Evolutionary conservation across 37 sponge, comb jelly and placozoan genomes (phyloP).

Genomic region (Spongia lamella): DNA sequence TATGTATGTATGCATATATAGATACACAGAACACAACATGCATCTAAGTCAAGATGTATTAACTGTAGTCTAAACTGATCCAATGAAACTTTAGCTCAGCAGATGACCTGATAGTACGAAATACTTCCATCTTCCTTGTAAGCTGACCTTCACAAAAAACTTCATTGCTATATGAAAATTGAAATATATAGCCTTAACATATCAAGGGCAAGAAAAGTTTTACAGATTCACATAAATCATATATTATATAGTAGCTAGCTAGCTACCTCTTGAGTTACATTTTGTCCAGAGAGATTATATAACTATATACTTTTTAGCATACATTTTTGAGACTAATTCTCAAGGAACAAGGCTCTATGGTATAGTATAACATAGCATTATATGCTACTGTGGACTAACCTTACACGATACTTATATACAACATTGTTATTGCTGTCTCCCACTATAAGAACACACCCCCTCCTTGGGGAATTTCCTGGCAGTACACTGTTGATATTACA

Average conservation of each 20-base stretch:
- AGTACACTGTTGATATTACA: constrained; percentile 3
- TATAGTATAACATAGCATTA: neutral
- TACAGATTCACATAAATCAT: too few species aligned
- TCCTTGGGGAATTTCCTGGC: constrained; percentile 4
- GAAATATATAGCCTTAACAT: too few species aligned
- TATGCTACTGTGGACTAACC: constrained; percentile 18
- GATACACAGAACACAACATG: neutral
- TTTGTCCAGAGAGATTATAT: neutral
- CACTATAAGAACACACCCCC: constrained; percentile 57
- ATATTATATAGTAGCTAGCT: too few species aligned
- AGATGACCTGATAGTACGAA: neutral
- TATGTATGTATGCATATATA: too few species aligned
- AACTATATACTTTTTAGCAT: neutral
- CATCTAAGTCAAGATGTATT: neutral
- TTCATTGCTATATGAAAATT: too few species aligned
- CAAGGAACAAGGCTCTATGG: neutral
- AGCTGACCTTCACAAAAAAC: constrained; percentile 10
- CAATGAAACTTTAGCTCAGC: constrained; percentile 57
- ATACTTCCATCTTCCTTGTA: constrained; percentile 40
- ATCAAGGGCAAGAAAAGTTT: too few species aligned
- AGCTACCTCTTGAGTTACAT: neutral
- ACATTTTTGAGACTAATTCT: neutral
- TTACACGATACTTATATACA: constrained; percentile 70
- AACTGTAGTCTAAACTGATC: constrained; percentile 65
- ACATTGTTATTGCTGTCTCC: constrained; percentile 67